Conservation (phyloP, 1,140 invertebrate species). For the Calephelis nemesis region DNA sequence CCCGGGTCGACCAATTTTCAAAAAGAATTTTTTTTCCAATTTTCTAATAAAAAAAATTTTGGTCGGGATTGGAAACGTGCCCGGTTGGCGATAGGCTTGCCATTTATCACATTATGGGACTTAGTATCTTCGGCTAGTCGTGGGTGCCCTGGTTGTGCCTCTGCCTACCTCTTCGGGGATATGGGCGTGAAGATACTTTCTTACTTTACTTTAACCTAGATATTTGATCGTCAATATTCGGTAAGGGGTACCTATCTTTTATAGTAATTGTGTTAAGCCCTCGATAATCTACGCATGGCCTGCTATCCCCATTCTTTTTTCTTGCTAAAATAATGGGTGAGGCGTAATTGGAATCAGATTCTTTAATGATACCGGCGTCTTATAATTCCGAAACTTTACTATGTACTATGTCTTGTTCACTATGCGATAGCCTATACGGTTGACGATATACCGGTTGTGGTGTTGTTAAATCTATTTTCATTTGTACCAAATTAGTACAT, state of each 20-base stretch:
- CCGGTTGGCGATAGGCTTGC: too few species aligned
- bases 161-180: too few species aligned
- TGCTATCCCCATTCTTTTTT: constrained; percentile 33
- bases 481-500: constrained; percentile 32
- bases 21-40: too few species aligned
- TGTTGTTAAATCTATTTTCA: constrained; percentile 33
- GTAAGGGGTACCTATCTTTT: constrained; percentile 48
- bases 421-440: constrained; percentile 37
- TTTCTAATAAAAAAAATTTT: too few species aligned
- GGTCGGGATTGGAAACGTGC: too few species aligned
- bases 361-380: constrained; percentile 32
- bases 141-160: too few species aligned
- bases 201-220: too few species aligned
- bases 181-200: too few species aligned
- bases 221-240: constrained; percentile 39
- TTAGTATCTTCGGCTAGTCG: too few species aligned
- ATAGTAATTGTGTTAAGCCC: constrained; percentile 46
- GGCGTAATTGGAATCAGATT: constrained; percentile 37
- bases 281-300: constrained; percentile 47
- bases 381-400: constrained; percentile 33
- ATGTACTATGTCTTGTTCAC: constrained; percentile 31
- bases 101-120: too few species aligned
- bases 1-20: too few species aligned
- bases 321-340: constrained; percentile 34
- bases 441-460: constrained; percentile 30